A percentile compares a stretch with the other conserved stretches of the same genome.
phyloP scores from a whole-genome alignment of 2,113 vertebrate species.

The Salvator merianae region DNA sequence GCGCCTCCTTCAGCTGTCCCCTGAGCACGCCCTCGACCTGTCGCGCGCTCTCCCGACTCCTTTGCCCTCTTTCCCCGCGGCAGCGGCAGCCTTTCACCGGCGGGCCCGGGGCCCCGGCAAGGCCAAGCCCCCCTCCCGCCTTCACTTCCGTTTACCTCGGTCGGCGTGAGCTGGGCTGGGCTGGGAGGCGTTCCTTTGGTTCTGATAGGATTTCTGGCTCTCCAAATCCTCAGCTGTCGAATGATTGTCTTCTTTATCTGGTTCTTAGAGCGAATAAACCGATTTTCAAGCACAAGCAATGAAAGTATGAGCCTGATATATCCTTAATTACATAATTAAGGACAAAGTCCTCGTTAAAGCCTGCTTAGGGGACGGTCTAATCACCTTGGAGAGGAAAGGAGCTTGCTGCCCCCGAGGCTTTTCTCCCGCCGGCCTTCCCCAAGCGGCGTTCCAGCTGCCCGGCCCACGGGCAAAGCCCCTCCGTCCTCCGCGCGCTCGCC shows the following conservation, averaged over 20 bases:
- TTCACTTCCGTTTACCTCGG: conserved; percentile 75
- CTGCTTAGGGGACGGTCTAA: conserved; percentile 59
- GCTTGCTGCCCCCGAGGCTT: conserved; percentile 48
- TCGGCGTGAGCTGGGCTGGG: conserved; percentile 83
- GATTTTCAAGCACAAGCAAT: conserved; percentile 75
- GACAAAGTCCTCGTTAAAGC: conserved; percentile 71
- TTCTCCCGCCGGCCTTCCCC: conserved; percentile 17
- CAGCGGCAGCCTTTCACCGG: background rate
- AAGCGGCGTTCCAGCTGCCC: background rate
- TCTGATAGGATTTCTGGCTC: conserved; percentile 84
- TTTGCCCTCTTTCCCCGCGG: no score
- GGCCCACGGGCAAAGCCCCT: rapidly evolving
- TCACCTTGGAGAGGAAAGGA: conserved; percentile 60
- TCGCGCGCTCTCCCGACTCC: background rate
- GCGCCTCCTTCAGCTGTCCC: background rate
- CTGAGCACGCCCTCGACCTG: background rate
- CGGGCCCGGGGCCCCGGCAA: no score
- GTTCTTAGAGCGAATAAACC: conserved; percentile 82
- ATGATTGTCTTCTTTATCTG: conserved; percentile 81
- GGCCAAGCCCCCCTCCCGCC: no score
- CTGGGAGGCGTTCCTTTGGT: conserved; percentile 81
- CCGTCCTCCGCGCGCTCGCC: no score
- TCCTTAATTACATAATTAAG: conserved; percentile 71
- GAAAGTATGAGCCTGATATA: conserved; percentile 69
- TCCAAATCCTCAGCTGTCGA: conserved; percentile 89